Percentiles rank a stretch among this genome's conserved stretches.
These are phyloP conservation scores for Heptranchias perlo DNA, from an alignment of 2,113 vertebrate species.

Conservation along the genomic window DNA sequence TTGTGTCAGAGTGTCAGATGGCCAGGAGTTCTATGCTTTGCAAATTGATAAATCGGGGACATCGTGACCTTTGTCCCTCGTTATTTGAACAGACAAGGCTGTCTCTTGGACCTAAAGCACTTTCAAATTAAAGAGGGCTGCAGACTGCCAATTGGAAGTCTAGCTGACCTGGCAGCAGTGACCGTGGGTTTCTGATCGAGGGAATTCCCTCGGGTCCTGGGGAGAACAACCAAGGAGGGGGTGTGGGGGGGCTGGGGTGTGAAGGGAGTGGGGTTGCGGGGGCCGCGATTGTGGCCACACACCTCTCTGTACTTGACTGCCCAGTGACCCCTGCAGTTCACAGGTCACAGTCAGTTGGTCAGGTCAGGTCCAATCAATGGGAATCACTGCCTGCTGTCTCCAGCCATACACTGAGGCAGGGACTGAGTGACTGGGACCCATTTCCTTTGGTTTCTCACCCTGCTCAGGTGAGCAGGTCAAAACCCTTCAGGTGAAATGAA, in stretches of 20 bases:
- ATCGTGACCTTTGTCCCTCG: neutral
- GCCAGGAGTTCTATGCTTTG: neutral
- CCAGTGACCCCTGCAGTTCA: neutral
- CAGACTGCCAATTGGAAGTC: neutral
- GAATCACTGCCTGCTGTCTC: neutral
- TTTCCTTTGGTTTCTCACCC: neutral
- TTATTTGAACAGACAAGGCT: neutral
- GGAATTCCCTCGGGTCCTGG: neutral
- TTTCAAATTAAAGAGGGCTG: neutral
- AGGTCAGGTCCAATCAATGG: neutral
- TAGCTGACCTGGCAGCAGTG: neutral
- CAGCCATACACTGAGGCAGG: neutral
- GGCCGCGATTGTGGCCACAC: neutral
- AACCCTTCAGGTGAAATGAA: neutral
- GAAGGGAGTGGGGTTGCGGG: neutral
- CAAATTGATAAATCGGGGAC: neutral
- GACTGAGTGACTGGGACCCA: neutral
- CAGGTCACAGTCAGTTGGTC: neutral
- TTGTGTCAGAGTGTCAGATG: neutral
- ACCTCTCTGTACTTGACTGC: neutral
- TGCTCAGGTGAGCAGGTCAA: neutral
- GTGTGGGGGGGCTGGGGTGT: neutral
- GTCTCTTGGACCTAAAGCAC: neutral
- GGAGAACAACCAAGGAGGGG: no score
- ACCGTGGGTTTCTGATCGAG: neutral